Base-by-base conservation (phyloP, 2,797 vertebrate genomes). In the Sebastolobus alascanus region DNA sequence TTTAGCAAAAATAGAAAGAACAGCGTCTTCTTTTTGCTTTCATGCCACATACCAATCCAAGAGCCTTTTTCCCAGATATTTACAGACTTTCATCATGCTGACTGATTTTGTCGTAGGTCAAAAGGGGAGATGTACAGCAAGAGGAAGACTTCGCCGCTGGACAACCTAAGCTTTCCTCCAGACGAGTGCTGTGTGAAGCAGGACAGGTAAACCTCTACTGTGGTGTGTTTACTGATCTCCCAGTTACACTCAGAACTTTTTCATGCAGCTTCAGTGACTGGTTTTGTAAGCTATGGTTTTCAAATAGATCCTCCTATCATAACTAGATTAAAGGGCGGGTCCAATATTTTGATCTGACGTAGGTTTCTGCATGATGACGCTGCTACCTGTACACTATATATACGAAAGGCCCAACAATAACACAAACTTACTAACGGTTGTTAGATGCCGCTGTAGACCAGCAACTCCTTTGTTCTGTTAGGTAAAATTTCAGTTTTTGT, bases 131-230 rank as follows among this genome's bases (percentile, higher is more conserved):
- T 13, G 87, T 88, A n/a, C 8, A 87, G 14, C 16, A 73, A 11
- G 91, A 96, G 31, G 86, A 93, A 4, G 95, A 96, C 72, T 95
- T 95, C 85, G 84, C 92, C 69, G 92, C 95, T 71, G 84, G 56
- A 10, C 20, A 73, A 68, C 78, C 93, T 3, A 73, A 91, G 86
- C 80, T 94, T 55, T 95, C 69, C 59, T 84, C 82, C 29, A 90
- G 81, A 58, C 95, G 95, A 35, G 66, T 96, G 29, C 64, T 95
- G 66, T 93, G 88, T 8, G 73, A 88, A 5, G 80, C 93, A 10
- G 90, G 92, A 61, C 94, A 97, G 95, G 98, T 98, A 86, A 73
- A 40, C 27, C 2, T 29, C 8, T 4, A 2, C 12, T 22, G 31
- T 43, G 18, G 4, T 55, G 11, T 40, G 31, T 69, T 52, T 18